Base-by-base conservation (phyloP, 2,797 vertebrate genomes). In the Orientallactaga sibirica region DNA sequence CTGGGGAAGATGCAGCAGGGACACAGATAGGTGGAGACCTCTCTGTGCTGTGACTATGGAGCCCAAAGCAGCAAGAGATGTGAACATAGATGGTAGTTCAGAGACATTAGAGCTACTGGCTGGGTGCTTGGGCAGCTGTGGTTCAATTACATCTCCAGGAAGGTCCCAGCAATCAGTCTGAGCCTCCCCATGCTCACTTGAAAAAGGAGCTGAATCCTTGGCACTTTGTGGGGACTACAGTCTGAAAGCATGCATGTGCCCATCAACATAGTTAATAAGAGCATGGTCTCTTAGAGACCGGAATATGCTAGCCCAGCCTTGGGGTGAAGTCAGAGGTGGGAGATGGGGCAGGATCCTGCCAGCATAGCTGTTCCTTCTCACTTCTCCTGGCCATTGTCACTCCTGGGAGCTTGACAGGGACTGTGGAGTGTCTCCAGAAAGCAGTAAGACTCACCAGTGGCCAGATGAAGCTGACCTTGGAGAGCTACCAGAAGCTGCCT, bases 81-180 rank as follows among this genome's bases (percentile, higher is more conserved):
- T 33, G 79, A 37, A 41, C 0, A 0, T 0, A 5, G 33, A 41
- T 25, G 77, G 11, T 61, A 3, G 3, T 79, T 29, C 29, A 29
- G 64, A 78, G 48, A 33, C 1, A 0, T 37, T 33, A 22, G 8
- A 58, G 77, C 37, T 92, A 61, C 37, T 22, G 19, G 14, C 6
- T 94, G 15, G n/a, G 37, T 25, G 3, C 58, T 20, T 77, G 64
- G 87, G 33, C 66, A 43, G 58, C 19, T 22, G 55, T n/a, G 55
- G 15, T 29, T 87, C 73, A 7, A 16, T 61, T 5, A 15, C 79
- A 10, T 4, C 55, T 76, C 80, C 84, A 55, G 25, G 37, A 7
- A 10, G 61, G 64, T 41, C 88, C 80, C n/a, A 48, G 43, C 52
- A 78, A 33, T 22, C 52, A 58, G 2, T 48, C 55, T 29, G 88